Evolutionary conservation across 2,797 vertebrate species (phyloP).

Genomic region (Antennarius maculatus): DNA sequence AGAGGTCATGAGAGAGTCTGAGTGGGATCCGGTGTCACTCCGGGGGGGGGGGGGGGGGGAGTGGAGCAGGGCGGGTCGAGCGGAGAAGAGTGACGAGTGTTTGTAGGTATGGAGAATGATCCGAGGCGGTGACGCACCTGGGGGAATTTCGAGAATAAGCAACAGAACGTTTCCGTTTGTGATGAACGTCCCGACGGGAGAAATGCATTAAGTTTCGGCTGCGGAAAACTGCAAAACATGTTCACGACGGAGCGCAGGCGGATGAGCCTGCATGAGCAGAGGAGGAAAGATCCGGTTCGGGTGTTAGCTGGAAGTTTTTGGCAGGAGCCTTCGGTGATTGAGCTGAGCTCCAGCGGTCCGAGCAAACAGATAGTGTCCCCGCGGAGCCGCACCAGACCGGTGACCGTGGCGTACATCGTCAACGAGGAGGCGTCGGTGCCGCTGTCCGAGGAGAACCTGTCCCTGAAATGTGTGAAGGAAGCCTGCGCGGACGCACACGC

Average conservation of each 20-base stretch:
- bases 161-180: neutral
- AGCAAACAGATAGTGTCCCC: constrained; percentile 65
- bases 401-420: constrained; percentile 84
- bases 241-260: constrained; percentile 82
- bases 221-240: constrained; percentile 53
- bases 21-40: neutral
- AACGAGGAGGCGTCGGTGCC: constrained; percentile 74
- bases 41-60: constrained; percentile 30
- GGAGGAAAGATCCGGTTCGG: constrained; percentile 68
- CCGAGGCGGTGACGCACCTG: constrained; percentile 56
- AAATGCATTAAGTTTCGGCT: constrained; percentile 15
- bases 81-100: constrained; percentile 46
- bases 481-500: constrained; percentile 83
- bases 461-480: constrained; percentile 83
- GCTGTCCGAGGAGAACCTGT: constrained; percentile 78
- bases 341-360: constrained; percentile 60
- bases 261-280: constrained; percentile 78
- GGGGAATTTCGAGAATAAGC: constrained; percentile 26
- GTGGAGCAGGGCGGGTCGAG: constrained; percentile 41
- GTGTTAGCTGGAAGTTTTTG: constrained; percentile 87
- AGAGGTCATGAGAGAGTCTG: constrained; percentile 52
- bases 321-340: constrained; percentile 84
- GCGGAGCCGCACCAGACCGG: constrained; percentile 70
- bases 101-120: constrained; percentile 8
- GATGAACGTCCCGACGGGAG: neutral